phyloP scores from a whole-genome alignment of 2,888 invertebrate species.

The Tricholauxania praeusta region DNA sequence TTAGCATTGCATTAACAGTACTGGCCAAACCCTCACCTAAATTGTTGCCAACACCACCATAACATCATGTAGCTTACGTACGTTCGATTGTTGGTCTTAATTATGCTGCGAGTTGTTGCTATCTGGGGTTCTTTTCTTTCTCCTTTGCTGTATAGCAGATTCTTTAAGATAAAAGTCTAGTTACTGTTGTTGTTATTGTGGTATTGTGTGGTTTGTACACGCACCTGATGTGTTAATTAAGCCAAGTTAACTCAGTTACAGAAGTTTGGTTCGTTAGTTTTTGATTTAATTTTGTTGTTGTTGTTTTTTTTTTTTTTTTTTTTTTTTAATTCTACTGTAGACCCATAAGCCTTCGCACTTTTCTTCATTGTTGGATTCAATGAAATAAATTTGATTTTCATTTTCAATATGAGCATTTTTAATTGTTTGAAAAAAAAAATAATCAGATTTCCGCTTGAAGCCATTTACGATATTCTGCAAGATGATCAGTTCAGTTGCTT shows the following conservation, averaged over 20 bases:
- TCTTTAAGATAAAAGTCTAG: too few relatives aligned
- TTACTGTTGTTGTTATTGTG: too few relatives aligned
- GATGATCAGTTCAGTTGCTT: background rate
- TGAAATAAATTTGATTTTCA: constrained; percentile 5
- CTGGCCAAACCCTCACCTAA: constrained; percentile 7
- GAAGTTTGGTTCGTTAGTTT: background rate
- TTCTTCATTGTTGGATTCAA: background rate
- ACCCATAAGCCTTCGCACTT: background rate
- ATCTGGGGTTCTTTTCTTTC: background rate
- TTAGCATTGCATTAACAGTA: constrained; percentile 21
- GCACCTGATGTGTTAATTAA: constrained; percentile 24
- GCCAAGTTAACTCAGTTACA: constrained; percentile 13
- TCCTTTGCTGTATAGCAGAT: background rate
- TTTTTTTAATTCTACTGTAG: background rate
- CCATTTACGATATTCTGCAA: background rate
- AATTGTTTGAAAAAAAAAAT: background rate
- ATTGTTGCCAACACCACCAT: constrained; percentile 15
- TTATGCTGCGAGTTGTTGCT: background rate
- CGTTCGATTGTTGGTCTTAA: constrained; percentile 15
- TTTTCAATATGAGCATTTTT: background rate
- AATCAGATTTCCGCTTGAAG: background rate
- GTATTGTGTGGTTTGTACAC: background rate
- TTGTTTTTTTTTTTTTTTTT: background rate
- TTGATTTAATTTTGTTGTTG: constrained; percentile 6
- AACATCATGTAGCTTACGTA: background rate